Base-by-base conservation (phyloP, 64 coral and sea anemone genomes). In the Porites australiensis region DNA sequence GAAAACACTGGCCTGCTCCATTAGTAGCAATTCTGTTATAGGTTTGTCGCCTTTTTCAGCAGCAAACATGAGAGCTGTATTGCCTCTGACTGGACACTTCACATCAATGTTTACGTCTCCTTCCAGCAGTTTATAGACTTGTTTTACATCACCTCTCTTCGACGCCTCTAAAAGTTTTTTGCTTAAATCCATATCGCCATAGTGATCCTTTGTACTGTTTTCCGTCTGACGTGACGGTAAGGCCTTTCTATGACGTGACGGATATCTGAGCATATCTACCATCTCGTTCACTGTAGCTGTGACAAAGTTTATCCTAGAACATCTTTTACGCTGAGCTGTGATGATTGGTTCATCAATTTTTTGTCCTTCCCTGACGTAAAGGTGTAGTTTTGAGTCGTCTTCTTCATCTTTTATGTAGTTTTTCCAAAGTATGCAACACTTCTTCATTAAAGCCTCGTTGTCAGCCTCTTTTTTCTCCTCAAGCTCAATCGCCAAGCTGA, bases 1-100 rank as follows among this genome's bases (percentile, higher is more conserved):
- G 5, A 68, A 68, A 0, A 68, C 64, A 11, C 14, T 68, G 64
- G 64, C 64, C n/a, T 68, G 64, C n/a, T 68, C 64, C 64, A 68
- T 68, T 68, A 68, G 64, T 68, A 68, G 64, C 64, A 68, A 68
- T 68, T 68, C 64, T 68, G 64, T 68, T 68, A 68, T 18, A 68
- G 12, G 2, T 12, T 68, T 12, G 2, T 68, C 64, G 16, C 19
- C 64, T 68, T 68, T 68, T 68, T 68, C n/a, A 68, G 64, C 64
- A 19, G 64, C 64, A 68, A 68, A 68, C 64, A 68, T n/a, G 64
- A 68, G 64, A 68, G 64, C 64, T 12, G 64, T 68, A 18, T 68
- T 68, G 64, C 64, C 64, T 68, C 8, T 68, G 9, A 3, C 64
- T 68, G 64, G 10, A 68, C 64, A 68, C 64, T 68, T 2, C 16